Conservation (phyloP, 1,140 invertebrate species). For the Holotrichia oblita region DNA sequence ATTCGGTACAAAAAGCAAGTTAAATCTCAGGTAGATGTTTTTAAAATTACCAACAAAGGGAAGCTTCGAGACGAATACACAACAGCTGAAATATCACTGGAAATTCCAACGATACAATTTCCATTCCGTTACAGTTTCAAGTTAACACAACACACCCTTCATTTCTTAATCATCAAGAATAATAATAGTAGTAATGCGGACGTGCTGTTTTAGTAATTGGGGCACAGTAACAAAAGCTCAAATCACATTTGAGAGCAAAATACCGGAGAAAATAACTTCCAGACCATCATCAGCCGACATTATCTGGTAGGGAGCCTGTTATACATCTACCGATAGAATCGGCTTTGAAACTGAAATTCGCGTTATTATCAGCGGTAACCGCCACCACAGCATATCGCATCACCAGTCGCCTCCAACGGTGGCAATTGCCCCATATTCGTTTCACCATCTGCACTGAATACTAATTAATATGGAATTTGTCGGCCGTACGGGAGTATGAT, state of each 20-base stretch:
- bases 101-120: background rate
- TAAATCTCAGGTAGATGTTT: no score
- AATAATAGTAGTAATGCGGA: background rate
- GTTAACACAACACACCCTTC: background rate
- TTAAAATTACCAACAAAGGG: no score
- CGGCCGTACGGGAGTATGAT: background rate
- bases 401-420: background rate
- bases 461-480: conserved; percentile 23
- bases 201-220: background rate
- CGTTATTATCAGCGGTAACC: background rate
- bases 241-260: background rate
- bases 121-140: background rate
- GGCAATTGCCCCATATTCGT: conserved; percentile 15
- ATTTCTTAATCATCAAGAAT: background rate
- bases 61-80: no score
- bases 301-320: no score
- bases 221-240: background rate
- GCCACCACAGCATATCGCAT: background rate
- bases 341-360: conserved; percentile 14
- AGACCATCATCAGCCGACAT: no score
- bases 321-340: background rate
- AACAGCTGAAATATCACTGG: no score
- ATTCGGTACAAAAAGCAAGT: no score
- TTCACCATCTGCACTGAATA: conserved; percentile 27
- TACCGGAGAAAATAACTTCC: background rate